Base-by-base conservation (phyloP, 2,113 vertebrate species). In the Campylorhamphus procurvoides region DNA sequence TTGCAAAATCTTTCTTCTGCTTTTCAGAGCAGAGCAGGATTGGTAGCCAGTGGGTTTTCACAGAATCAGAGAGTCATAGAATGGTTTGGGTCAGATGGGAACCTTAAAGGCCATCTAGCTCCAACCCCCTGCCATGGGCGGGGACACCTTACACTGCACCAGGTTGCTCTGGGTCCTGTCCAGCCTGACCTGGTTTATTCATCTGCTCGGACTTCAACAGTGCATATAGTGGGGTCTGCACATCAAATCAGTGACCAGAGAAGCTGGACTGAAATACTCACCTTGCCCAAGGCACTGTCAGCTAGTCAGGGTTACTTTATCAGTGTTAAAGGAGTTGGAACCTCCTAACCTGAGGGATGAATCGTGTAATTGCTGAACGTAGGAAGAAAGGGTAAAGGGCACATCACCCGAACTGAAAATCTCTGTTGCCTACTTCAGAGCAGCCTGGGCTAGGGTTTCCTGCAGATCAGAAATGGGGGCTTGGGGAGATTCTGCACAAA, bases 91-190 rank as follows among this genome's bases (percentile, higher is more conserved):
- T 29, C 39, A 39, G 66, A 67, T 29, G 28, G 52, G 19, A 44
- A 18, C 15, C 3, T 11, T 33, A 29, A 7, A 52, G 28, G 39
- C n/a, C 37, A 10, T 33, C 28, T 29, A 0, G 0, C 28, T 74
- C 60, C 39, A 39, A 3, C 2, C 22, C 39, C 10, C 27, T 66
- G 37, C 77, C 27, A 4, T 6, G 22, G 27, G 11, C 24, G 56
- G 35, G 31, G 76, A 33, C 35, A 37, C 3, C 33, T 49, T 80
- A 37, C 58, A 20, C 56, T 18, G 5, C 13, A 27, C 15, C 44
- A 20, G 28, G 28, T 3, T 82, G 46, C 28, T 67, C 37, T 40
- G 23, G 46, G 23, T 28, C 24, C 23, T 24, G 17, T 67, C 28
- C 62, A 82, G 53, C 28, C 46, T 60, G 28, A 4, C 15, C 52